Conservation (phyloP, 2,113 vertebrate species). For the Athene noctua region DNA sequence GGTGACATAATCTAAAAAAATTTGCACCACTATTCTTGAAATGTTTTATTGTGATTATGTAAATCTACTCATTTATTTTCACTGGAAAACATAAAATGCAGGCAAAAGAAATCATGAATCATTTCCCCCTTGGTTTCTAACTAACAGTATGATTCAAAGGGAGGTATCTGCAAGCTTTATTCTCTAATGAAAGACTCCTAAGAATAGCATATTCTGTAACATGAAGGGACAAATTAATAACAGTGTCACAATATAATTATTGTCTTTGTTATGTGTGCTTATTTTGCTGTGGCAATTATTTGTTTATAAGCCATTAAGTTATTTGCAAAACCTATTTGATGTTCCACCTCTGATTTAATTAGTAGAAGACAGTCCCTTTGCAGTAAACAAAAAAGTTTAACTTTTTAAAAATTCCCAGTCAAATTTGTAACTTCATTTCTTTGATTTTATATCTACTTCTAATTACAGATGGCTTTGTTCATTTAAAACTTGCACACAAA, state of each 20-base stretch:
- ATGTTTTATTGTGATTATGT: conserved; percentile 19
- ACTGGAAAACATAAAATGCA: conserved; percentile 7
- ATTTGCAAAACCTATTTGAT: conserved; percentile 45
- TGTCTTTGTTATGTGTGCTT: neutral
- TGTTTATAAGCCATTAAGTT: conserved; percentile 52
- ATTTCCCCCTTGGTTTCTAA: neutral
- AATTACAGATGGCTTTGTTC: neutral
- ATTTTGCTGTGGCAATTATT: conserved; percentile 52
- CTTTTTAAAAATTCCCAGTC: neutral
- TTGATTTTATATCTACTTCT: neutral
- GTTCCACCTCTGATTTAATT: conserved; percentile 28
- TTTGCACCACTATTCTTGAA: neutral
- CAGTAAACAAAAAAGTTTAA: conserved; percentile 34
- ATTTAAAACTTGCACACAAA: neutral
- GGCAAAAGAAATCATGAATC: neutral
- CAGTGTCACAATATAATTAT: neutral
- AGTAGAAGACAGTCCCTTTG: conserved; percentile 29
- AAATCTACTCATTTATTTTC: conserved; percentile 34
- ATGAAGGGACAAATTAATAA: conserved; percentile 34
- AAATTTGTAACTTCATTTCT: neutral
- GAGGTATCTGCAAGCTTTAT: neutral
- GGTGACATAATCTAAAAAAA: conserved; percentile 2
- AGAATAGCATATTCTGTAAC: neutral
- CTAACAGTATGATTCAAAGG: conserved; percentile 22
- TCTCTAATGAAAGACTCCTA: neutral